Evolutionary conservation across 2,888 invertebrate species (phyloP), one percentile per base, ranked within the genome.

Genomic region (Drosophila putrida): DNA sequence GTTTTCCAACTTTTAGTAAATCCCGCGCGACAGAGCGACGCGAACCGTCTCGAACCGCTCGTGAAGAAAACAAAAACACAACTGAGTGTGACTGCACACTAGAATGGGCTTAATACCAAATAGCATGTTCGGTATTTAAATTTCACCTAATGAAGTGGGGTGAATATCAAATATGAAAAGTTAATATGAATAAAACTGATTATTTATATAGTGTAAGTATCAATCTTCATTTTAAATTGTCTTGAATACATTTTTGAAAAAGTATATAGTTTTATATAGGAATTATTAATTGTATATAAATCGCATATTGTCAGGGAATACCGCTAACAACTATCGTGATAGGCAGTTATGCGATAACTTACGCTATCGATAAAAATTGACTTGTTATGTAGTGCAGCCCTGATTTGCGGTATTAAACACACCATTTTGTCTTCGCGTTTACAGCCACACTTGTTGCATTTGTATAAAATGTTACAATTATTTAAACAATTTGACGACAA

Each of bases 51-150:
- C 11, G n/a, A 20, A 62, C 60, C 71, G 33, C 2, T 44, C 55
- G 39, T 1, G 44, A 38, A 44, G 63, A 73, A 86, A 86, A 81
- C 70, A 70, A 83, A 81, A 81, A 86, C 83, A 81, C 55, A 70
- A 82, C 72, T 72, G 33, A 81, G 61, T 77, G 61, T 75, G 71
- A 6, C 63, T 35, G 67, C 31, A 50, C 6, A 43, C 8, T n/a
- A 9, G 2, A 6, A 46, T 10, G 4, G 5, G 15, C 0, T 4
- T 50, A 74, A 73, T 55, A 55, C 60, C 50, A 41, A 35, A 36
- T 31, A 8, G 11, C 6, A 55, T 6, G 4, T 43, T 58, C 55
- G 51, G 63, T 38, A 54, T 25, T 10, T 13, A 51, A 54, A 61
- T 28, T 20, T 39, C 4, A 9, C 4, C n/a, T 13, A 4, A 25